Evolutionary conservation across 2,888 invertebrate genomes (phyloP).

Genomic region (Mythimna ferrago): DNA sequence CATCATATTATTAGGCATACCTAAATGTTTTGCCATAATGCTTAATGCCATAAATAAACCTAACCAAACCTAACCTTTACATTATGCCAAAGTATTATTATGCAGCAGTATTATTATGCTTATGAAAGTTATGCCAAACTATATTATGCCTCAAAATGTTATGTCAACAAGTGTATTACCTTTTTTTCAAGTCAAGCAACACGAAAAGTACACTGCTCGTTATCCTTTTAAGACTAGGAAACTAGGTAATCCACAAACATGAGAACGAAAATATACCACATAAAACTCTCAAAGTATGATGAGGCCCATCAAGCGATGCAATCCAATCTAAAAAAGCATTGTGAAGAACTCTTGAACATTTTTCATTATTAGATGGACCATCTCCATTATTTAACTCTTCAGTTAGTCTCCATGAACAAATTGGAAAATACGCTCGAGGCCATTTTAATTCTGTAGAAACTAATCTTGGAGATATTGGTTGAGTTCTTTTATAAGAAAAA

Average conservation of each 20-base stretch:
- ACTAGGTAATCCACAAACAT: background rate
- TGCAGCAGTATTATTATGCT: too few relatives aligned
- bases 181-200: background rate
- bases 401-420: conserved; percentile 42
- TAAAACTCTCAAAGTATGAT: conserved; percentile 38
- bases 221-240: background rate
- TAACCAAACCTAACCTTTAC: too few relatives aligned
- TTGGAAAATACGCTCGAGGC: conserved; percentile 61
- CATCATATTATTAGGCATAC: too few relatives aligned
- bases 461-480: conserved; percentile 40
- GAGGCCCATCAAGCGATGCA: conserved; percentile 34
- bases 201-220: background rate
- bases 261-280: conserved; percentile 7
- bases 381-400: conserved; percentile 48
- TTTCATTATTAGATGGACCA: conserved; percentile 48
- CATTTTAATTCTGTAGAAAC: conserved; percentile 56
- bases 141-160: too few relatives aligned
- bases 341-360: conserved; percentile 50
- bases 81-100: too few relatives aligned
- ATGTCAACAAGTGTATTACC: too few relatives aligned
- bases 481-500: conserved; percentile 18
- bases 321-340: conserved; percentile 46
- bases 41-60: too few relatives aligned
- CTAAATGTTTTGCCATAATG: too few relatives aligned
- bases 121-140: too few relatives aligned